Evolutionary conservation across 2,113 vertebrate genomes (phyloP).

Genomic region (Xyrauchen texanus): DNA sequence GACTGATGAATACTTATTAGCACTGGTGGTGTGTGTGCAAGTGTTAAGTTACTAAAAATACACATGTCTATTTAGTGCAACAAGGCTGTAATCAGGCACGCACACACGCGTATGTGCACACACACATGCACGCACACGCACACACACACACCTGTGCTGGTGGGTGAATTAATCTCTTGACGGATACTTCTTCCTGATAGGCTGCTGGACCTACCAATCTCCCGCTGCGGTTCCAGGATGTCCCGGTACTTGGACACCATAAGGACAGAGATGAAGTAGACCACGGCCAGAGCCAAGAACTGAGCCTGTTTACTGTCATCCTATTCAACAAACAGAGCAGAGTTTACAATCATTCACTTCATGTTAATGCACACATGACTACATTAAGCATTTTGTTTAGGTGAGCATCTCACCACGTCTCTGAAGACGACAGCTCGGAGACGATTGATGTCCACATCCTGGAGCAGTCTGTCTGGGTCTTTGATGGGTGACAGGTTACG

Average conservation of each 20-base stretch:
- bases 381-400: not conserved
- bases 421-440: conserved; percentile 97
- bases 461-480: conserved; percentile 96
- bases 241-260: conserved; percentile 99
- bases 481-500: conserved; percentile 86
- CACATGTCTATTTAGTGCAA: not conserved
- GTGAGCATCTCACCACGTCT: conserved; percentile 86
- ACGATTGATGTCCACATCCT: conserved; percentile 98
- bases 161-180: conserved; percentile 98
- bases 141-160: conserved; percentile 87
- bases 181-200: conserved; percentile 93
- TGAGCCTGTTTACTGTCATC: conserved; percentile 99
- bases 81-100: not conserved
- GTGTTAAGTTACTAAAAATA: not conserved
- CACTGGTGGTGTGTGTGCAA: not conserved
- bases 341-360: not conserved
- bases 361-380: conserved; percentile 6
- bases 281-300: conserved; percentile 95
- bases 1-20: not conserved
- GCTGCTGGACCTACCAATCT: conserved; percentile 90
- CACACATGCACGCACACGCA: not conserved
- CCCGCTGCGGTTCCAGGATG: conserved; percentile 94
- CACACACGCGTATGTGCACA: not conserved
- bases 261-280: conserved; percentile 98
- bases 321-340: conserved; percentile 65